phyloP scores from a whole-genome alignment of 2,113 vertebrate genomes.

The Zosterops borbonicus region DNA sequence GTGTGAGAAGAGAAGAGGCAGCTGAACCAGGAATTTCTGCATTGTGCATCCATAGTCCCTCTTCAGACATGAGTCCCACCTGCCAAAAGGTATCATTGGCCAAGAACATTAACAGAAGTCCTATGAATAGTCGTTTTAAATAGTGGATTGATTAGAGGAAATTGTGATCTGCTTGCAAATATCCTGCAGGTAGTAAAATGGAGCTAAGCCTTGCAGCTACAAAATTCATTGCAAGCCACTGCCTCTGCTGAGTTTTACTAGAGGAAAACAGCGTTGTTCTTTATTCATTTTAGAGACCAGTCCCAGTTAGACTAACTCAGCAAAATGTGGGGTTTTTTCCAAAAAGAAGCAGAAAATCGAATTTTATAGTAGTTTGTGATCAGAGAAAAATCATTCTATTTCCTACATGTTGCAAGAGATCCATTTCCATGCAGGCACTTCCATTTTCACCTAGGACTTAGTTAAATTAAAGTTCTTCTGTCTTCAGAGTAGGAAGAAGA shows the following conservation, averaged over 20 bases:
- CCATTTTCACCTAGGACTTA: neutral
- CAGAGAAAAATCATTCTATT: neutral
- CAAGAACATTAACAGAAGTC: conserved; percentile 30
- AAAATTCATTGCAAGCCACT: neutral
- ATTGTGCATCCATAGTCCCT: neutral
- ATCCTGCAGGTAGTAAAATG: neutral
- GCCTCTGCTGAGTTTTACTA: neutral
- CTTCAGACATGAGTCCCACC: neutral
- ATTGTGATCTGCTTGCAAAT: conserved; percentile 10
- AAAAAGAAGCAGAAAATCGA: neutral
- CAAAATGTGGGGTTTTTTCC: neutral
- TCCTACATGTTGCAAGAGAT: fast-evolving
- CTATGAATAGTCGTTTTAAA: conserved; percentile 38
- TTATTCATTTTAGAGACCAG: neutral
- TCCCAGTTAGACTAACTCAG: neutral
- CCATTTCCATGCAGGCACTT: neutral
- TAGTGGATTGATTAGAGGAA: conserved; percentile 39
- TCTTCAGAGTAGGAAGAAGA: neutral
- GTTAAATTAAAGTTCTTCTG: neutral
- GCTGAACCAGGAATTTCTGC: neutral
- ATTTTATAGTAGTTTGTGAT: neutral
- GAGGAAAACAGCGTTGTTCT: fast-evolving
- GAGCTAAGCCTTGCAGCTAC: neutral
- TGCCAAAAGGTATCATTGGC: neutral
- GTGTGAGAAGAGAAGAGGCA: neutral